Conservation (phyloP, 2,113 vertebrate genomes). For the Dromas ardeola region DNA sequence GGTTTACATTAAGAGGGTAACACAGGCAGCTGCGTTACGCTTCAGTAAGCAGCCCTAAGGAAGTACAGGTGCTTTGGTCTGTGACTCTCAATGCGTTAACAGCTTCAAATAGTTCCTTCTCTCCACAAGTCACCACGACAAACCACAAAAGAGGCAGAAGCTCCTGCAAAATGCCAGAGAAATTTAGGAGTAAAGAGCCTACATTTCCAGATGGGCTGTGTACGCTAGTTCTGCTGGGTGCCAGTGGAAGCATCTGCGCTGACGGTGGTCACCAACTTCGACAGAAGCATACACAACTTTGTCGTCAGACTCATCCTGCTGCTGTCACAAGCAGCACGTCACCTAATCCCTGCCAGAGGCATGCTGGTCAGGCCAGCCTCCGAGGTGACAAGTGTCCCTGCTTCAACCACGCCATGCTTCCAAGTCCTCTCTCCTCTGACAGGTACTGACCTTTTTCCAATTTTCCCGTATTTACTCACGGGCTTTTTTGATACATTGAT, state of each 20-base stretch:
- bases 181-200: not conserved
- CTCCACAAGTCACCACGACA: not conserved
- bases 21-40: not conserved
- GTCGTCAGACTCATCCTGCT: not conserved
- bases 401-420: not conserved
- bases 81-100: not conserved
- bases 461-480: not conserved
- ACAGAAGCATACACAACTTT: not conserved
- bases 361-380: not conserved
- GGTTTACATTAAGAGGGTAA: not conserved
- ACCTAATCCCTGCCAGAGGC: not conserved
- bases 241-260: not conserved
- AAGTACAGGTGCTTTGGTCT: not conserved
- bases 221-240: not conserved
- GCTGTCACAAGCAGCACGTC: not conserved
- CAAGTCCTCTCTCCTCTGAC: not conserved
- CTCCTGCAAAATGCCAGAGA: not conserved
- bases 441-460: not conserved
- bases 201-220: not conserved
- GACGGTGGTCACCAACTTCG: not conserved
- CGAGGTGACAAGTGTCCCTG: not conserved
- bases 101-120: not conserved
- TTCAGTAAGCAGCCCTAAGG: not conserved
- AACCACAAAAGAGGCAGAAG: not conserved
- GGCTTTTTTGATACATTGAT: not conserved